Evolutionary conservation across 2,797 vertebrate species (phyloP).

Genomic region (Onychomys torridus): DNA sequence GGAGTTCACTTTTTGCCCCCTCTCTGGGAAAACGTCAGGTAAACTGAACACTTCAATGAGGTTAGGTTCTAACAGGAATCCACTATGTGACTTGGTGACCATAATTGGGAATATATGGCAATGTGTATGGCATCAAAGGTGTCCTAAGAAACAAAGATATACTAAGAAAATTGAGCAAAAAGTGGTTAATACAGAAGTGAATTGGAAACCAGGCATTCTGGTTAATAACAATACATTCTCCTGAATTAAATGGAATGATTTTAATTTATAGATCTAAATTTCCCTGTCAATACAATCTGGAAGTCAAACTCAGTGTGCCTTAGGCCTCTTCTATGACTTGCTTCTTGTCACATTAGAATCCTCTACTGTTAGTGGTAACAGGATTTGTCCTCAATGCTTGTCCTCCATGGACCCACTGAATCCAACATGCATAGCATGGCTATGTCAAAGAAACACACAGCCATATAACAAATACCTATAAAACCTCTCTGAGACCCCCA

Average conservation of each 20-base stretch:
- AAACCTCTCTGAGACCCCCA: not conserved
- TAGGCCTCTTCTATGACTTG: not conserved
- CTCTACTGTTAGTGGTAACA: not conserved
- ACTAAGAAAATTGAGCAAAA: not conserved
- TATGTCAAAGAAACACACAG: not conserved
- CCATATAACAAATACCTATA: not conserved
- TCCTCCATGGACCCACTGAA: not conserved
- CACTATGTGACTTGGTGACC: not conserved
- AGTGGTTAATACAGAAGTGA: not conserved
- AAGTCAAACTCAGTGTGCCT: conserved; percentile 1
- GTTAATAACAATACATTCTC: not conserved
- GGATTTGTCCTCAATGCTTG: not conserved
- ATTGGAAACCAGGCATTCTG: not conserved
- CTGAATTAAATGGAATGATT: not conserved
- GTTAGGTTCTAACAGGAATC: not conserved
- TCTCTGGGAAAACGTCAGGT: not conserved
- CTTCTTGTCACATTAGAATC: not conserved
- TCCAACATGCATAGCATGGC: not conserved
- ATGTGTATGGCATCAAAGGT: not conserved
- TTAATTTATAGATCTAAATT: not conserved
- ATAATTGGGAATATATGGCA: not conserved
- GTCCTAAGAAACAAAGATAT: not conserved
- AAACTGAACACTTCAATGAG: not conserved
- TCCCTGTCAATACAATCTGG: not conserved
- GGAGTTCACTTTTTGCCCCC: not conserved